Percentiles rank a stretch among this genome's conserved stretches.
phyloP scores from a whole-genome alignment of 2,113 vertebrate species.

The Cyrtonyx montezumae region DNA sequence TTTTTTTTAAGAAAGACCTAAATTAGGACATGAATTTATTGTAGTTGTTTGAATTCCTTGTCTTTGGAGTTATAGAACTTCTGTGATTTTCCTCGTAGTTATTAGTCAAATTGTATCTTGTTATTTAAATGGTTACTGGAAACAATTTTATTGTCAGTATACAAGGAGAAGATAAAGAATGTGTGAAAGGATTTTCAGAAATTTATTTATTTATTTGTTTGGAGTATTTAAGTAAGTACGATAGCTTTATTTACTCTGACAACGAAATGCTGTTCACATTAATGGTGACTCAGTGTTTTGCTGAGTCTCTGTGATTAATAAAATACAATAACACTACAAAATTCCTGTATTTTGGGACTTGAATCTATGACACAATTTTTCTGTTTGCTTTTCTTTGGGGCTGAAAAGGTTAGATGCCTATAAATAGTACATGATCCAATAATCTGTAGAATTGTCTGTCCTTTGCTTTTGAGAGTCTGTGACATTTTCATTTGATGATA shows the following conservation, averaged over 20 bases:
- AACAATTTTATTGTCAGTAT: neutral
- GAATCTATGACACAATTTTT: conserved; percentile 16
- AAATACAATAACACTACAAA: conserved; percentile 51
- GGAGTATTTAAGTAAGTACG: neutral
- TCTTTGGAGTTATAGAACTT: neutral
- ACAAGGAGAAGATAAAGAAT: neutral
- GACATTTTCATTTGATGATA: conserved; percentile 64
- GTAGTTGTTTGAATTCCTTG: neutral
- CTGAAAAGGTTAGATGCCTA: conserved; percentile 69
- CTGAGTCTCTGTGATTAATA: conserved; percentile 53
- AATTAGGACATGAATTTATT: neutral
- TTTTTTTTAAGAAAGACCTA: neutral
- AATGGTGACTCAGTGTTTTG: conserved; percentile 42
- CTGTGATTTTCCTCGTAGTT: neutral
- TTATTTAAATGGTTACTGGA: neutral
- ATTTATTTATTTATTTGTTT: neutral
- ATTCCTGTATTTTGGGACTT: conserved; percentile 51
- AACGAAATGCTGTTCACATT: neutral
- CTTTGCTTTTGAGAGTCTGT: conserved; percentile 56
- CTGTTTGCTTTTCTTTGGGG: conserved; percentile 45
- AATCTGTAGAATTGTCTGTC: conserved; percentile 55
- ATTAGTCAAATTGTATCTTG: neutral
- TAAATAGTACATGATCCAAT: conserved; percentile 68
- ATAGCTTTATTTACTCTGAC: conserved; percentile 14
- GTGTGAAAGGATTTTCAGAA: neutral